A percentile compares a stretch with the other conserved stretches of the same genome.
Conservation (phyloP, 1,140 invertebrate species). For the Brachionus angularis region DNA sequence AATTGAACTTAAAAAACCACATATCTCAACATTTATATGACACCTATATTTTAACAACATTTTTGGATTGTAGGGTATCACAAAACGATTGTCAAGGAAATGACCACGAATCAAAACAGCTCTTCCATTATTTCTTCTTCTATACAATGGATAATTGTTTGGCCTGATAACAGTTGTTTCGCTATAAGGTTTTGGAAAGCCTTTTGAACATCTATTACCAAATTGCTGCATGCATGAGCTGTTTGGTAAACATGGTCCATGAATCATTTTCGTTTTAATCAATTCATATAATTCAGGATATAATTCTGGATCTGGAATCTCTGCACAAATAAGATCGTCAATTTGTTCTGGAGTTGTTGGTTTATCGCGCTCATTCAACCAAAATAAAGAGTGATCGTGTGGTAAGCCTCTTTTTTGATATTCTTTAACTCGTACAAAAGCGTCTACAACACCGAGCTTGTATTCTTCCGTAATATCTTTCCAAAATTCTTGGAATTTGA, state of each 20-base stretch:
- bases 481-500: slow-evolving; percentile 59
- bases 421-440: slow-evolving; percentile 58
- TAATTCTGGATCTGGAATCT: slow-evolving; percentile 42
- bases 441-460: slow-evolving; percentile 51
- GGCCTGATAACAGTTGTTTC: slow-evolving; percentile 40
- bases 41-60: slow-evolving; percentile 43
- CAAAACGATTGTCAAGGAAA: background rate
- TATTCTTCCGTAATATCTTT: slow-evolving; percentile 53
- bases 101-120: slow-evolving; percentile 8
- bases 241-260: slow-evolving; percentile 47
- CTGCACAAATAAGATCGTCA: slow-evolving; percentile 45
- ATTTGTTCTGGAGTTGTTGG: slow-evolving; percentile 17
- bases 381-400: slow-evolving; percentile 61
- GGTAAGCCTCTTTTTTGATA: slow-evolving; percentile 62
- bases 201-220: slow-evolving; percentile 46
- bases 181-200: slow-evolving; percentile 45
- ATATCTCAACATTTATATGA: slow-evolving; percentile 47
- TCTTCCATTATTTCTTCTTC: slow-evolving; percentile 37
- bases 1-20: slow-evolving; percentile 44
- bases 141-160: slow-evolving; percentile 45
- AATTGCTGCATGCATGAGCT: too few species aligned
- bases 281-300: slow-evolving; percentile 45
- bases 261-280: slow-evolving; percentile 46
- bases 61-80: slow-evolving; percentile 45
- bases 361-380: slow-evolving; percentile 47